A percentile compares a stretch with the other conserved stretches of the same genome.
Conservation (phyloP, 1,140 invertebrate species). For the Venturia canescens region DNA sequence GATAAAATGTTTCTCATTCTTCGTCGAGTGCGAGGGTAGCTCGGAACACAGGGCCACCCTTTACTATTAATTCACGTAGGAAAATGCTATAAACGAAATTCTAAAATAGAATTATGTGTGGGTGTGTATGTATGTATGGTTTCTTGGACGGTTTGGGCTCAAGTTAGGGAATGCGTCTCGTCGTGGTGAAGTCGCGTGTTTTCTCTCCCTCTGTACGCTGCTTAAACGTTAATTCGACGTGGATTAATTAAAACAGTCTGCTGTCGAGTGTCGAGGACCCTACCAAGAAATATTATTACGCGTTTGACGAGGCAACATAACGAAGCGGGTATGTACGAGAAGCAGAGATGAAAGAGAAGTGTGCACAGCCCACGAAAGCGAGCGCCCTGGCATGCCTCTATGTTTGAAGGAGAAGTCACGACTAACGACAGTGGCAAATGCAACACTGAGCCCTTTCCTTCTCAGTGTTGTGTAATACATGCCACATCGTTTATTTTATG, state of each 20-base stretch:
- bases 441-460: no score
- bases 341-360: neutral
- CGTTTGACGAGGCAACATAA: conserved; percentile 23
- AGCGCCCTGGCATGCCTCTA: no score
- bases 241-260: conserved; percentile 66
- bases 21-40: no score
- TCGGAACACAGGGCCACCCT: no score
- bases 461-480: no score
- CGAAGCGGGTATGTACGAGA: neutral
- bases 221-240: conserved; percentile 61
- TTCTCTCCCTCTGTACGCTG: conserved; percentile 34
- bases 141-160: neutral
- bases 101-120: no score
- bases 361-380: neutral
- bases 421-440: no score
- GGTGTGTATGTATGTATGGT: neutral
- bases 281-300: conserved; percentile 32
- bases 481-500: no score
- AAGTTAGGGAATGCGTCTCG: conserved; percentile 26
- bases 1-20: no score
- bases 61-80: no score
- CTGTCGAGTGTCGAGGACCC: conserved; percentile 32
- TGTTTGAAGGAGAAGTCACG: no score
- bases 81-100: no score
- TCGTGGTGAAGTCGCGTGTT: neutral